Evolutionary conservation across 2,113 vertebrate genomes (phyloP).

Genomic region (Fregetta grallaria): DNA sequence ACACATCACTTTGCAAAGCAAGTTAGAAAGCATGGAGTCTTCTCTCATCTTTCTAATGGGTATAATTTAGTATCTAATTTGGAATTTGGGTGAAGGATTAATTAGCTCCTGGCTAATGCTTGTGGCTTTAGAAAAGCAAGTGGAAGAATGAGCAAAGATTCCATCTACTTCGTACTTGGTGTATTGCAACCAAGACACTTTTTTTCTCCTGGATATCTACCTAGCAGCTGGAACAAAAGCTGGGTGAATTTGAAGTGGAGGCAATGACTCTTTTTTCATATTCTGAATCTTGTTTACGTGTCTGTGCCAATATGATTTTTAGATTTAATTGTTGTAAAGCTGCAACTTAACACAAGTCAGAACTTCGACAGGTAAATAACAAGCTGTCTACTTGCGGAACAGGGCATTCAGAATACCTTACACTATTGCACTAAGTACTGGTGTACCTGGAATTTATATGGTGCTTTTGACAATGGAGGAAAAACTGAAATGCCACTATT

Average conservation of each 20-base stretch:
- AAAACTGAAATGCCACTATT: background rate
- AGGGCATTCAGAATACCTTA: background rate
- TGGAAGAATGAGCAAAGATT: background rate
- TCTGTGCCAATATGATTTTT: background rate
- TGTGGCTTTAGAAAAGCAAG: background rate
- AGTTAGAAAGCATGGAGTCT: background rate
- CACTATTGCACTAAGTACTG: background rate
- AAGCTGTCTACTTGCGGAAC: background rate
- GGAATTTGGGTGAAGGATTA: background rate
- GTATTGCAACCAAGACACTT: background rate
- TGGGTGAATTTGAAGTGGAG: background rate
- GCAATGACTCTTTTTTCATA: background rate
- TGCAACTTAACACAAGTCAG: background rate
- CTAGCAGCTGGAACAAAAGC: background rate
- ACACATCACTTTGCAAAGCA: background rate
- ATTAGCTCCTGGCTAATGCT: background rate
- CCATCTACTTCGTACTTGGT: background rate
- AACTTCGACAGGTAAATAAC: background rate
- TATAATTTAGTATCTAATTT: background rate
- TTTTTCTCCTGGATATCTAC: background rate
- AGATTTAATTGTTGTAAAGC: background rate
- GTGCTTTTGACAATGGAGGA: background rate
- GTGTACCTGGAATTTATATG: background rate
- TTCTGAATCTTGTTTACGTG: background rate
- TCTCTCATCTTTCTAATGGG: background rate